Evolutionary conservation across 2,888 invertebrate genomes (phyloP).

Genomic region (Diaperis boleti): DNA sequence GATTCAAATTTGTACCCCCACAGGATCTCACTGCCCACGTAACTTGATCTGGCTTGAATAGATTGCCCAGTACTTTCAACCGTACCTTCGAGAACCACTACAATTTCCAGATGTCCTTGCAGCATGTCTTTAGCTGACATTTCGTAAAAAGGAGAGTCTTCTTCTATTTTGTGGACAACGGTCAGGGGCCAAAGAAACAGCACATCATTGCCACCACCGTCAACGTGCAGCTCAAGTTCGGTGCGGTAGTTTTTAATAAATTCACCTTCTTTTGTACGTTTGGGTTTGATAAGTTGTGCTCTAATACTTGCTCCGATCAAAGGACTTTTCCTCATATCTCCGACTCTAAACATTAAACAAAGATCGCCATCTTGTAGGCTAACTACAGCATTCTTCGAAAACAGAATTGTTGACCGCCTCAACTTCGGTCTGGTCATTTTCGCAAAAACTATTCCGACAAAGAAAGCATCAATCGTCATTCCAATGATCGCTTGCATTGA

Average conservation of each 20-base stretch:
- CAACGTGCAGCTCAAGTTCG: constrained; percentile 73
- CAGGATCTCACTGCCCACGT: constrained; percentile 81
- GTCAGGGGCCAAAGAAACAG: constrained; percentile 98
- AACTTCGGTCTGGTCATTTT: constrained; percentile 95
- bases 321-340: constrained; percentile 93
- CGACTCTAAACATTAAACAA: constrained; percentile 91
- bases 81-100: constrained; percentile 90
- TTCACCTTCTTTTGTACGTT: constrained; percentile 85
- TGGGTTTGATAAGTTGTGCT: constrained; percentile 81
- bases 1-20: constrained; percentile 91
- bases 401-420: constrained; percentile 91
- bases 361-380: constrained; percentile 86
- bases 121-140: constrained; percentile 90
- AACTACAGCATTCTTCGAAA: constrained; percentile 89
- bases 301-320: constrained; percentile 91
- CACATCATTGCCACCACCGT: constrained; percentile 86
- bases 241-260: constrained; percentile 84
- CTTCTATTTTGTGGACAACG: constrained; percentile 90
- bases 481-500: constrained; percentile 89
- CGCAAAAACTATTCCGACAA: constrained; percentile 91
- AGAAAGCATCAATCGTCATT: constrained; percentile 68
- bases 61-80: constrained; percentile 88
- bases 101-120: constrained; percentile 85
- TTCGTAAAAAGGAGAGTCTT: constrained; percentile 86
- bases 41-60: constrained; percentile 86